A percentile compares a stretch with the other conserved stretches of the same genome.
These are phyloP conservation scores for Nasua narica DNA, from an alignment of 2,797 vertebrate genomes.

Conservation along the genomic window DNA sequence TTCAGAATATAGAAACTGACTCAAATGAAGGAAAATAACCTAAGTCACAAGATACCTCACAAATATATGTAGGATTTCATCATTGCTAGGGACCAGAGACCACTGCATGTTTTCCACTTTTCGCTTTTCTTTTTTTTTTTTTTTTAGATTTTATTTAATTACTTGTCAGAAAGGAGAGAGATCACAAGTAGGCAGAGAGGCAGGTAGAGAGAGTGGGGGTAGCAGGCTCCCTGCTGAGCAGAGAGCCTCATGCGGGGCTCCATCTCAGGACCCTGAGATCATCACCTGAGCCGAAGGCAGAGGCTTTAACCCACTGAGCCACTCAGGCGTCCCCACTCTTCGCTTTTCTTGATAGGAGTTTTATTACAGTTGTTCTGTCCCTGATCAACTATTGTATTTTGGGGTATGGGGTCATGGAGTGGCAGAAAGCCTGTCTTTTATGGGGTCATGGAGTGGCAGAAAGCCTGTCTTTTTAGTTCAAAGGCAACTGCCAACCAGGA, in stretches of 20 bases:
- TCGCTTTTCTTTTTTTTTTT: too few relatives aligned
- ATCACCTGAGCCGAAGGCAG: too few relatives aligned
- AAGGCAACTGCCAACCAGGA: background rate
- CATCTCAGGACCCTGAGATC: too few relatives aligned
- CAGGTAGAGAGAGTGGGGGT: too few relatives aligned
- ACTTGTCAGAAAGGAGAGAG: too few relatives aligned
- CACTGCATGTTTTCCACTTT: background rate
- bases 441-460: background rate
- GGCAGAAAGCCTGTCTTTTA: background rate
- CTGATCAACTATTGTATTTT: background rate
- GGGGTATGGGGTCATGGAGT: background rate
- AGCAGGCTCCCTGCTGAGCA: too few relatives aligned
- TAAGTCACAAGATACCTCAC: background rate
- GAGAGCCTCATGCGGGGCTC: too few relatives aligned
- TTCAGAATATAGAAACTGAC: background rate
- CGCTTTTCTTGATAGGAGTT: background rate
- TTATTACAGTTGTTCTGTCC: background rate
- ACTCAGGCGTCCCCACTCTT: too few relatives aligned
- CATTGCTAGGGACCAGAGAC: background rate
- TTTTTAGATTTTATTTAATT: too few relatives aligned
- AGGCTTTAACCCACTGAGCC: too few relatives aligned
- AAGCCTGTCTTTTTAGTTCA: background rate
- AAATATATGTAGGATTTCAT: background rate
- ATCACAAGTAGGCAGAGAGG: too few relatives aligned
- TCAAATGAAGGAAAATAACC: background rate